Base-by-base conservation (phyloP, 2,888 invertebrate genomes). In the Chymomyza procnemis region DNA sequence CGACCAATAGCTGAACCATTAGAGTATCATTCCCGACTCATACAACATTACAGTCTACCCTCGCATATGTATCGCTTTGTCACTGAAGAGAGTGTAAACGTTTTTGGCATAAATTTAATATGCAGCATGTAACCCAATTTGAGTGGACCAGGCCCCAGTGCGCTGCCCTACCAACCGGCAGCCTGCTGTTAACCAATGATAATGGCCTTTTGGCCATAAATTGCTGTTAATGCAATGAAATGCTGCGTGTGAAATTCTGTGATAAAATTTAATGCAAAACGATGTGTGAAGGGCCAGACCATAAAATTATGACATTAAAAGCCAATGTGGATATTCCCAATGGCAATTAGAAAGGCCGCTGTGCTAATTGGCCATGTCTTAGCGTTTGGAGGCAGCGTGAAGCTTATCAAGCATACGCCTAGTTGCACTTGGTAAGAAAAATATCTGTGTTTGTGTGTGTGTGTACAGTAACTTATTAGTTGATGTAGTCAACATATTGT, bases 301-400 rank as follows among this genome's bases (percentile, higher is more conserved):
- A 73, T 85, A 80, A 82, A 80, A 71, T 69, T 57, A 64, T 70
- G 74, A 67, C 79, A 81, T 79, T 72, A 78, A 64, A 83, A 80
- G 50, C 47, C 58, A 46, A 56, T 69, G 67, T 12, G 34, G 34
- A 41, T 41, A 41, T 41, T 41, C 34, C 34, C 59, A 64, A 56
- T 19, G 46, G 41, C 26, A 58, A 34, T 34, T 30, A 18, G 60
- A 21, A 47, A 14, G 41, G 21, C 8, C 18, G 46, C 55, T 22
- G 64, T 50, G 69, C 73, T 79, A 85, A 83, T 85, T 83, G 75
- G 74, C 48, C 48, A 47, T 19, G 41, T 46, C 19, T 47, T 14
- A 59, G 41, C n/a, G 22, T 12, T 16, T 2, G 26, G 8, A 5
- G 14, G 46, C n/a, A 30, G 8, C 30, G n/a, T n/a, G n/a, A 30